Evolutionary conservation across 2,888 invertebrate genomes (phyloP), one percentile per base, ranked within the genome.

Genomic region (Fragum fragum): DNA sequence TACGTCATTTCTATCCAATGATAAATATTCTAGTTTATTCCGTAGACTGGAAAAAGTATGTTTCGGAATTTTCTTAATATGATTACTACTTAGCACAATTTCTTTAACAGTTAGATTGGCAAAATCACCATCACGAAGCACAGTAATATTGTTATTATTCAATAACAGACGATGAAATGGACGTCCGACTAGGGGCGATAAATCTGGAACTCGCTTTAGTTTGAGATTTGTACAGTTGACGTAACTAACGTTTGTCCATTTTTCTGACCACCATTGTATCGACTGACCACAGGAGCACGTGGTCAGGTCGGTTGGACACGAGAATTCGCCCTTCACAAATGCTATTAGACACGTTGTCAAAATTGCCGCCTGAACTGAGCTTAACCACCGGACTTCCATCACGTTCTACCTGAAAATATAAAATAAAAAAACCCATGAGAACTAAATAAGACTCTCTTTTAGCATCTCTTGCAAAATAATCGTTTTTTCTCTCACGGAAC

Each of bases 81-180:
- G 81, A 66, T 89, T 89, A 55, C 76, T 81, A 47, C 86, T 81
- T 11, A 89, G 59, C 21, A 87, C 86, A n/a, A 89, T 69, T 78
- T 89, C 88, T 63, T 61, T 76, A 0, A 88, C 81, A 16, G 53
- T 68, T 7, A 87, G 26, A 72, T 86, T 74, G 11, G 52, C 59
- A 57, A 89, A 88, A 68, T 77, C 79, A 6, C 74, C 55, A 14
- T 73, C 29, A 5, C 72, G 59, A 11, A 89, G 55, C 14, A 72
- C 79, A 0, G 85, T 79, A 42, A 89, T 83, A 36, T 88, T 87
- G 39, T 89, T 89, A 59, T 86, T 83, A 53, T 81, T 84, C 11
- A 89, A 57, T 52, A 86, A 66, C n/a, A 89, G 75, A 66, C 78
- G 80, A 53, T 88, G 83, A 52, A 89, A 81, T 59, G 79, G 36